Evolutionary conservation across 2,888 invertebrate genomes (phyloP), one percentile per base, ranked within the genome.

Genomic region (Octonoba sinensis): DNA sequence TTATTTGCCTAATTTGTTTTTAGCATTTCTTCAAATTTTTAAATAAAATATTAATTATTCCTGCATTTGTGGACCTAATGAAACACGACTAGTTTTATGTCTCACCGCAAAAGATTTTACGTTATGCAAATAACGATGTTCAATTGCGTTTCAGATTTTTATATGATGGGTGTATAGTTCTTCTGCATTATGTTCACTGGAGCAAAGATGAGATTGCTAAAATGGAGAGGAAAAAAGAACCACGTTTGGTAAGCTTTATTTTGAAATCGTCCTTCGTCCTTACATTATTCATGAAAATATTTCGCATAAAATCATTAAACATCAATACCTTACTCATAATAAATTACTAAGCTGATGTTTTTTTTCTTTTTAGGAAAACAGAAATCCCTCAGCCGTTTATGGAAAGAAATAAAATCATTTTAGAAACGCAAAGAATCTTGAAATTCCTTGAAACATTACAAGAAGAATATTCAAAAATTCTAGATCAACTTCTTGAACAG

Each of bases 151-250:
- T 27, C 12, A 44, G 24, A 15, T 57, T 13, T 56, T 46, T 56
- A 57, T 16, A 22, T 11, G 4, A 44, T 65, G 24, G 47, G 16
- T 47, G 12, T n/a, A 20, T 65, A 16, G 49, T 60, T 59, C 27
- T 66, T 59, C 15, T 27, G 12, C 46, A 57, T 47, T 71, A 78
- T 78, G 72, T 78, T 78, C 67, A 72, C 78, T 59, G 78, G 66
- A 54, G 78, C 78, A 27, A 78, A 78, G 24, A 71, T 72, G 66
- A 24, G 62, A 22, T 36, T 72, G 11, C 24, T 72, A 24, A 72
- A 78, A 72, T 78, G 78, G 78, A 46, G 66, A 66, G 72, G 66
- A n/a, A 78, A 60, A 51, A 78, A 72, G 57, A 59, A 27, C 18
- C 57, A 66, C 8, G 20, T 54, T 6, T 66, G 72, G 78, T 78